Conservation (phyloP, 2,113 vertebrate species). For the Ptyas mucosa region DNA sequence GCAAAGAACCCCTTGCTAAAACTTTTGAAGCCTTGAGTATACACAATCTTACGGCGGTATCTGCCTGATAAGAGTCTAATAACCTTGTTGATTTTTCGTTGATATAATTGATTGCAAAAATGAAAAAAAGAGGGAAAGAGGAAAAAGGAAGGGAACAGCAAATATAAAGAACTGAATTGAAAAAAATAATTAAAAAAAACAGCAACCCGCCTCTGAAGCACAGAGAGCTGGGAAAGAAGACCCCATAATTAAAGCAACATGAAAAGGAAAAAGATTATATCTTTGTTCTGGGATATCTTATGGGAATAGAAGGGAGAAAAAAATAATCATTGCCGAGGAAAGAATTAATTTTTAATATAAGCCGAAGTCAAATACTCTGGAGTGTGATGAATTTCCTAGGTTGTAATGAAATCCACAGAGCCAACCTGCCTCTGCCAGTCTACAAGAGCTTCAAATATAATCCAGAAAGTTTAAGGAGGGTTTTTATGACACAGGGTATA, state of each 20-base stretch:
- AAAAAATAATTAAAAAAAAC: neutral
- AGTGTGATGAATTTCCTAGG: neutral
- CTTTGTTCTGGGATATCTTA: neutral
- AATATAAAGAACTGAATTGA: neutral
- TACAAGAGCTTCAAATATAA: neutral
- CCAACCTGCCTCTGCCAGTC: neutral
- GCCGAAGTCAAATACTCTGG: slow-evolving; percentile 1
- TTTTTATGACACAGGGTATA: neutral
- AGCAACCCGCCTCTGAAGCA: neutral
- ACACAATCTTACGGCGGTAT: neutral
- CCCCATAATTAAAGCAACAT: neutral
- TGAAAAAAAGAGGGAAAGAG: neutral
- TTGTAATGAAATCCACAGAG: neutral
- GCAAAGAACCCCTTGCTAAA: no score
- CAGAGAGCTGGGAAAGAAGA: neutral
- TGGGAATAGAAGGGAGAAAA: neutral
- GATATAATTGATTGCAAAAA: neutral
- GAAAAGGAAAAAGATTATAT: neutral
- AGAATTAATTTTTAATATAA: slow-evolving; percentile 10
- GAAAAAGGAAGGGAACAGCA: neutral
- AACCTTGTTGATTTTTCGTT: neutral
- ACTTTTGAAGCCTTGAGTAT: no score
- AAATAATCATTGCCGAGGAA: neutral
- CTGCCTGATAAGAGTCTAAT: neutral
- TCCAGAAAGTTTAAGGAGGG: neutral